Percentiles rank a stretch among this genome's conserved stretches.
Evolutionary conservation across 2,113 vertebrate genomes (phyloP).

Genomic region (Mionectes macconnelli): DNA sequence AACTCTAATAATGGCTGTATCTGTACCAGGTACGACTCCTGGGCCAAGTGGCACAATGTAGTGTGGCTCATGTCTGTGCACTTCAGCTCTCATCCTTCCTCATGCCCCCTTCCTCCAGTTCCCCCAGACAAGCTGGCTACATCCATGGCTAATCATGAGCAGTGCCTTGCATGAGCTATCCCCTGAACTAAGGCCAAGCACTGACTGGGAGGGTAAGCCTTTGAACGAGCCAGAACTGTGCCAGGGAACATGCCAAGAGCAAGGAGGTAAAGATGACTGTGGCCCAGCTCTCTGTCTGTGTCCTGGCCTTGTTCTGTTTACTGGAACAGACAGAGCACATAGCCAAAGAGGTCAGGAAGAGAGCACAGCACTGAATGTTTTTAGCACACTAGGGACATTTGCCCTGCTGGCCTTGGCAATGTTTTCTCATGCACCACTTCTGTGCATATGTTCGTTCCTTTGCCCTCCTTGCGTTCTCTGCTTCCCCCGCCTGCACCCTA

Average conservation of each 20-base stretch:
- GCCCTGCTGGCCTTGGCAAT: constrained; percentile 16
- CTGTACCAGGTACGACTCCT: accelerated
- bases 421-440: constrained; percentile 6
- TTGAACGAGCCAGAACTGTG: not conserved
- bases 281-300: not conserved
- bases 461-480: not conserved
- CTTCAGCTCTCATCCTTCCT: not conserved
- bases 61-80: not conserved
- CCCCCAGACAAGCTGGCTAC: not conserved
- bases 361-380: constrained; percentile 1
- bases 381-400: not conserved
- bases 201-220: not conserved
- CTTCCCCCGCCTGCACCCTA: not conserved
- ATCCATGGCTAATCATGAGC: not conserved
- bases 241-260: not conserved
- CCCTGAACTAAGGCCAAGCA: not conserved
- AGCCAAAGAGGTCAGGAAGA: constrained; percentile 14
- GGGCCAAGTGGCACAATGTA: not conserved
- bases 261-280: not conserved
- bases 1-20: too few relatives aligned
- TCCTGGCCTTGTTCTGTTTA: not conserved
- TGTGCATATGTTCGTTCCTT: not conserved
- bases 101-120: accelerated
- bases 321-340: not conserved
- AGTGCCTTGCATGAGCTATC: not conserved